Base-by-base conservation (phyloP, 2,113 vertebrate species). In the Mormyrus iriodes region DNA sequence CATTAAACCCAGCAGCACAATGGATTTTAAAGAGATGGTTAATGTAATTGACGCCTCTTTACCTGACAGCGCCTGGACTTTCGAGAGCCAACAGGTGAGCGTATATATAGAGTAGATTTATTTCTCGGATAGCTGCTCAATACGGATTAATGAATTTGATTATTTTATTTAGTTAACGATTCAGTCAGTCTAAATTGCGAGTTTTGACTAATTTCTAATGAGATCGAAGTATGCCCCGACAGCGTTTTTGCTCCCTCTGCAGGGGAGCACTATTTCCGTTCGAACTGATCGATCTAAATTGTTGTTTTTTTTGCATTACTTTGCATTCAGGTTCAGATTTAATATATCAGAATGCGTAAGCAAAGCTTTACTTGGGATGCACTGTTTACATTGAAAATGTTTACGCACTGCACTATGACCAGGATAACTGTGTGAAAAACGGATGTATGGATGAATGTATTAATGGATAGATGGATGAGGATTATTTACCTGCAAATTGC, bases 1-100 rank as follows among this genome's bases (percentile, higher is more conserved):
- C 90, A 91, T 95, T 89, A 95, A 96, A 88, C 95, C 95, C 91
- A 95, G 93, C 92, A 94, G 94, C 91, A 94, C 94, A 90, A 92
- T 90, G 61, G 93, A 94, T 91, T 94, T 95, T 93, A 94, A 93
- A 85, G 93, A 95, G 88, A 93, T 94, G 58, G 90, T 94, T 88
- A 94, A 92, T 91, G 93, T 94, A 17, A 92, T 94, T 53, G 94
- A 94, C 79, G 93, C 94, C 44, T 94, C 94, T 35, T 91, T 94
- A 48, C 94, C 94, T n/a, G 94, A 94, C 90, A 94, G 93, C 88
- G 91, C 94, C 46, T 94, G 94, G 93, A 94, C 91, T 10, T 94
- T 95, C 89, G 94, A 95, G 91, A 93, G 94, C 84, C 94, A 95
- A 58, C 94, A 94, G 95, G 95, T 95, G 92, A 95, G 93, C 17